Conservation (phyloP, 2,888 invertebrate genomes). For the Agonopterix heracliana region DNA sequence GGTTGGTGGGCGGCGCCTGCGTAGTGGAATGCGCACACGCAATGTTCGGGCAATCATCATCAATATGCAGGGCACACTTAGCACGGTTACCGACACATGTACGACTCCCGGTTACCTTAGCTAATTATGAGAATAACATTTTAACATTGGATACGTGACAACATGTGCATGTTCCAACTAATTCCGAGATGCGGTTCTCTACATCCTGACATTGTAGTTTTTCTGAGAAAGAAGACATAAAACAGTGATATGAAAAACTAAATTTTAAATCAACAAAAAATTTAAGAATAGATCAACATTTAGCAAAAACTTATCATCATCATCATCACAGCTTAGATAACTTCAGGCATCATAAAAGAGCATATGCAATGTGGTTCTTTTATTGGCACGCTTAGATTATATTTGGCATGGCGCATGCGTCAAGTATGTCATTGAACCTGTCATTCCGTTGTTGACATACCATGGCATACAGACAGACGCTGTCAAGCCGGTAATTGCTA, state of each 20-base stretch:
- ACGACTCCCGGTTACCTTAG: slow-evolving; percentile 47
- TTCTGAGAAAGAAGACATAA: neutral
- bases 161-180: neutral
- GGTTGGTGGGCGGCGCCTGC: slow-evolving; percentile 19
- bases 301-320: neutral
- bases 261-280: neutral
- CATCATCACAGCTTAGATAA: too few species aligned
- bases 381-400: too few species aligned
- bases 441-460: slow-evolving; percentile 22
- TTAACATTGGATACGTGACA: slow-evolving; percentile 37
- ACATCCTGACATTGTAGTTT: too few species aligned
- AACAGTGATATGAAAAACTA: neutral
- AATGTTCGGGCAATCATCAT: slow-evolving; percentile 39
- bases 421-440: slow-evolving; percentile 46
- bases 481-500: slow-evolving; percentile 35
- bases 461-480: slow-evolving; percentile 8
- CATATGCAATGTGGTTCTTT: too few species aligned
- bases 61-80: slow-evolving; percentile 58
- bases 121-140: slow-evolving; percentile 52
- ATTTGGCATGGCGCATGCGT: slow-evolving; percentile 25
- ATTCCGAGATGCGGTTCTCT: too few species aligned
- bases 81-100: slow-evolving; percentile 58
- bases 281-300: neutral
- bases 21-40: slow-evolving; percentile 11
- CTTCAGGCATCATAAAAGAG: too few species aligned